Base-by-base conservation (phyloP, 2,113 vertebrate genomes). In the Procavia capensis region DNA sequence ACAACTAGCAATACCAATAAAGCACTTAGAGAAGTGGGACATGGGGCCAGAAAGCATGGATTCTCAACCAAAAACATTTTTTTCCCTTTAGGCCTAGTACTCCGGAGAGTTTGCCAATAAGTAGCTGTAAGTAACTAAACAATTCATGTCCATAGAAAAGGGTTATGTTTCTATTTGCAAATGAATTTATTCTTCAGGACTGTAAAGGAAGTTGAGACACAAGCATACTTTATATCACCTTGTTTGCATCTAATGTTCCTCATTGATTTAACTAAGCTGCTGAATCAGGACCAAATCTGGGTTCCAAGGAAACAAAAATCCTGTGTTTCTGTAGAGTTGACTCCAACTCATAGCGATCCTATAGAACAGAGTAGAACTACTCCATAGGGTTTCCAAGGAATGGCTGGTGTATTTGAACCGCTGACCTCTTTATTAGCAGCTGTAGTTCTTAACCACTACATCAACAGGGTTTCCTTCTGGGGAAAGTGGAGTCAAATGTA, bases 261-360 rank as follows among this genome's bases (percentile, higher is more conserved):
- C 88, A 34, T 3, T 95, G 64, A 80, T 70, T 90, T 78, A 70
- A 86, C 57, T 84, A n/a, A 93, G 54, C 39, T 80, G 16, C 81
- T 31, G 24, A 22, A 29, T 61, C 59, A 90, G 41, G 16, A 82
- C 27, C 54, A 63, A 83, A 54, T 72, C 82, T 86, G 79, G 43
- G 22, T n/a, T n/a, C n/a, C n/a, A n/a, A n/a, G n/a, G n/a, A n/a
- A n/a, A n/a, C n/a, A n/a, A n/a, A n/a, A n/a, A n/a, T n/a, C n/a
- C n/a, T n/a, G n/a, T n/a, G n/a, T n/a, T n/a, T n/a, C n/a, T n/a
- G n/a, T n/a, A n/a, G n/a, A n/a, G n/a, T n/a, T n/a, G n/a, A n/a
- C n/a, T n/a, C n/a, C n/a, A n/a, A n/a, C n/a, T n/a, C n/a, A n/a
- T n/a, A n/a, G n/a, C n/a, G n/a, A n/a, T n/a, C n/a, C n/a, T n/a